Conservation (phyloP, 2,888 invertebrate genomes). For the Rhorus exstirpatorius region DNA sequence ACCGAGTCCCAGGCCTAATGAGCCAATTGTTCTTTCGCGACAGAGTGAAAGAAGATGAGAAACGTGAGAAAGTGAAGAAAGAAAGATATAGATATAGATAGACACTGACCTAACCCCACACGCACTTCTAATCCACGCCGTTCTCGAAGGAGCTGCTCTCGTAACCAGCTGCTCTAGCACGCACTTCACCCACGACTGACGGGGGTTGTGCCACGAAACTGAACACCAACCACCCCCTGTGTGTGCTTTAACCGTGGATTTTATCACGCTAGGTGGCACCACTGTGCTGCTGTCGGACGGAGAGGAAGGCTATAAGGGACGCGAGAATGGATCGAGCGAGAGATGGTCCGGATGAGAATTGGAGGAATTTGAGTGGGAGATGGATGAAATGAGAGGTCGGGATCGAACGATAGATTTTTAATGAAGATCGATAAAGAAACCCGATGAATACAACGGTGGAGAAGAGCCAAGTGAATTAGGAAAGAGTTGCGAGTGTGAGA, state of each 20-base stretch:
- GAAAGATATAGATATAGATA: constrained; percentile 6
- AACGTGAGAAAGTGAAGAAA: constrained; percentile 1
- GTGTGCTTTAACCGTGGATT: constrained; percentile 65
- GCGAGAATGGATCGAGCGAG: constrained; percentile 33
- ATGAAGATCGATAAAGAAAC: constrained; percentile 50
- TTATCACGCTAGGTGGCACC: constrained; percentile 77
- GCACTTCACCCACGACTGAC: constrained; percentile 84
- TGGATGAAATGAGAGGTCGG: constrained; percentile 34
- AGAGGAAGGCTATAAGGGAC: constrained; percentile 37
- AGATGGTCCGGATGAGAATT: constrained; percentile 39
- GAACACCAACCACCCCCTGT: constrained; percentile 54
- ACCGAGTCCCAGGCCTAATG: constrained; percentile 42
- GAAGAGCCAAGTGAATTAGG: constrained; percentile 10
- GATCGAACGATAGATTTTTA: constrained; percentile 54
- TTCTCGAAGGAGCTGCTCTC: constrained; percentile 77
- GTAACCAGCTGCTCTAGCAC: constrained; percentile 81
- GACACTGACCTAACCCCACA: constrained; percentile 80
- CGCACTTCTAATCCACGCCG: constrained; percentile 76
- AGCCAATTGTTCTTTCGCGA: constrained; percentile 8
- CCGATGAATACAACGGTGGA: constrained; percentile 5
- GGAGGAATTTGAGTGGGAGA: constrained; percentile 13
- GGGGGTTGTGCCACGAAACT: constrained; percentile 69
- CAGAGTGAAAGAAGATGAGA: neutral
- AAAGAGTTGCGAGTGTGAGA: constrained; percentile 1
- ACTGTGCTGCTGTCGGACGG: constrained; percentile 67